A percentile compares a stretch with the other conserved stretches of the same genome.
These are phyloP conservation scores for Ctenoplectra terminalis DNA, from an alignment of 1,140 invertebrate species.

Conservation along the genomic window DNA sequence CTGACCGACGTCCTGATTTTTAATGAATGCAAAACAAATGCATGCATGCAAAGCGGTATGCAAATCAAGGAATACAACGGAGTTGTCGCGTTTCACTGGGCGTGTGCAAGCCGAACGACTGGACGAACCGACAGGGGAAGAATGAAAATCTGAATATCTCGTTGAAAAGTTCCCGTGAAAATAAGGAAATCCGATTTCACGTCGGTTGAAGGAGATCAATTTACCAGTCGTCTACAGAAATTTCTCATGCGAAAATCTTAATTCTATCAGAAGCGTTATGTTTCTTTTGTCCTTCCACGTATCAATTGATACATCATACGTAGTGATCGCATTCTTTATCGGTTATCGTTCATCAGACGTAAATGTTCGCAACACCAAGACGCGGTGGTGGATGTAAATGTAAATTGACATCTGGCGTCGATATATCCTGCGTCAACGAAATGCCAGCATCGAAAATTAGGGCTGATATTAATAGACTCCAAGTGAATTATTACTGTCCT, in stretches of 20 bases:
- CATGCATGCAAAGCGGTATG: conserved; percentile 47
- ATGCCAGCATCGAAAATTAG: conserved; percentile 26
- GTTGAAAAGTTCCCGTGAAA: not conserved
- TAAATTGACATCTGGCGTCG: conserved; percentile 37
- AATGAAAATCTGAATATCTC: conserved; percentile 19
- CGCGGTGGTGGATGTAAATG: conserved; percentile 9
- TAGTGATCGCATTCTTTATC: not conserved
- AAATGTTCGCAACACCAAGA: not conserved
- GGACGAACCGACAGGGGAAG: no score
- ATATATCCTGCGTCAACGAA: conserved; percentile 41
- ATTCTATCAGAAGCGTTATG: no score
- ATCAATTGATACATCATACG: no score
- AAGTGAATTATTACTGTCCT: conserved; percentile 10
- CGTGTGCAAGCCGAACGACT: not conserved
- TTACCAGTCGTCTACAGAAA: not conserved
- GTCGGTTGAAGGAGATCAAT: not conserved
- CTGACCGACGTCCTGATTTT: conserved; percentile 40
- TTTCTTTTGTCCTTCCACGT: not conserved
- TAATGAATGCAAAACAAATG: conserved; percentile 56
- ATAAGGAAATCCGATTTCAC: not conserved
- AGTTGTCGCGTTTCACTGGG: not conserved
- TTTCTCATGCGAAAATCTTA: no score
- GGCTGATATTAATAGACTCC: conserved; percentile 24
- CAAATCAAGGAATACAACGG: conserved; percentile 28
- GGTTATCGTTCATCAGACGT: not conserved